Evolutionary conservation across 2,888 invertebrate species (phyloP).

Genomic region (Electrophaes corylata): DNA sequence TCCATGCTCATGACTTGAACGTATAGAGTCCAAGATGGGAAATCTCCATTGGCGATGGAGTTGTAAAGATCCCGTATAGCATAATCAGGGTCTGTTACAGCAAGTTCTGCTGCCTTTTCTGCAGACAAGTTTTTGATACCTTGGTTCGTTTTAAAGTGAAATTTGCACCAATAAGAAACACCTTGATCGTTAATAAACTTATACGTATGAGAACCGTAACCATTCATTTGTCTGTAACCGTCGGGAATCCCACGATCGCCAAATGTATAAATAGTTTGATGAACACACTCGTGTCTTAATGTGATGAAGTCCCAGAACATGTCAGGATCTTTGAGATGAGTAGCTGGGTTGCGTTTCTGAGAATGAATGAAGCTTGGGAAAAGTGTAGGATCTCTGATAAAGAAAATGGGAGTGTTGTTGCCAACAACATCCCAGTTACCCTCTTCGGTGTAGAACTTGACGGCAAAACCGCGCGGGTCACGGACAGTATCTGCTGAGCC

Average conservation of each 20-base stretch:
- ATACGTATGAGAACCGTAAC: constrained; percentile 97
- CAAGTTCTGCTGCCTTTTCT: constrained; percentile 87
- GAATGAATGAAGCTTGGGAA: constrained; percentile 98
- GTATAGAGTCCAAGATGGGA: constrained; percentile 91
- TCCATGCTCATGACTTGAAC: constrained; percentile 96
- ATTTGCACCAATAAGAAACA: constrained; percentile 93
- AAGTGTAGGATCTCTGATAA: constrained; percentile 94
- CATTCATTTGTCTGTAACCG: constrained; percentile 96
- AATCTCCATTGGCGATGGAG: constrained; percentile 90
- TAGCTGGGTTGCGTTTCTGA: constrained; percentile 97
- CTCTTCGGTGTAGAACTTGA: constrained; percentile 97
- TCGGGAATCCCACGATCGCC: constrained; percentile 97
- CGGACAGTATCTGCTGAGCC: constrained; percentile 96
- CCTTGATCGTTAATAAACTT: constrained; percentile 92
- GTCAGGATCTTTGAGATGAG: constrained; percentile 95
- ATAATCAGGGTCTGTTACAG: constrained; percentile 94
- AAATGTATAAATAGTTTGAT: constrained; percentile 93
- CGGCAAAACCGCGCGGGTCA: constrained; percentile 96
- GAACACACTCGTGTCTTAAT: constrained; percentile 93
- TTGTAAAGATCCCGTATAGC: constrained; percentile 95
- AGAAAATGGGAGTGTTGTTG: constrained; percentile 96
- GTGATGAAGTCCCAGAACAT: constrained; percentile 99
- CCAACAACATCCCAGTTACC: constrained; percentile 98
- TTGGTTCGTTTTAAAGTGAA: constrained; percentile 97
- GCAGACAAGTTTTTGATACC: constrained; percentile 92